A percentile compares a stretch with the other conserved stretches of the same genome.
Evolutionary conservation across 2,888 invertebrate genomes (phyloP).

Genomic region (Drosophila putrida): DNA sequence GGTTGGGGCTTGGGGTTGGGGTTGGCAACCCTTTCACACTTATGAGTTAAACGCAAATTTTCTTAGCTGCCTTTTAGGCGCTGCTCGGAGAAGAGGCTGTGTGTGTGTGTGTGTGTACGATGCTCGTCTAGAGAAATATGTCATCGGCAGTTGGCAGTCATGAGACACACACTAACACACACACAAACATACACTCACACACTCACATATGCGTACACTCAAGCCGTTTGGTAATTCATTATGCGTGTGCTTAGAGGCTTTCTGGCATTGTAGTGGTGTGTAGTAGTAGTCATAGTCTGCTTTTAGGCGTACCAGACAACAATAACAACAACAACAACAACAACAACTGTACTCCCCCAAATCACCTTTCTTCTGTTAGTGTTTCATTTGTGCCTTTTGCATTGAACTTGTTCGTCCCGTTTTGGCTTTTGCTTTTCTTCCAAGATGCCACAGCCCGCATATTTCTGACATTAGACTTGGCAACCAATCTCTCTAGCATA

Average conservation of each 20-base stretch:
- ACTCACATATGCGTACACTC: slow-evolving; percentile 34
- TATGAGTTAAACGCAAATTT: slow-evolving; percentile 83
- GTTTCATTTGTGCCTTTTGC: slow-evolving; percentile 27
- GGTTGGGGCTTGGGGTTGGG: slow-evolving; percentile 10
- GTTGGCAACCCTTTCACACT: slow-evolving; percentile 80
- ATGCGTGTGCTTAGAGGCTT: slow-evolving; percentile 81
- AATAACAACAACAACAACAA: slow-evolving; percentile 36
- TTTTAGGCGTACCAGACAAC: slow-evolving; percentile 76
- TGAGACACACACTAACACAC: slow-evolving; percentile 31
- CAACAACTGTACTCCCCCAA: slow-evolving; percentile 17
- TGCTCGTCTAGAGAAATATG: slow-evolving; percentile 81
- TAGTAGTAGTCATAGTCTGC: slow-evolving; percentile 56
- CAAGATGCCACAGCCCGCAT: slow-evolving; percentile 76
- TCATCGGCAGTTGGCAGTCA: slow-evolving; percentile 74
- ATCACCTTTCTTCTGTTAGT: neutral
- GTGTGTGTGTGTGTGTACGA: too few species aligned
- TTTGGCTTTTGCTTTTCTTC: slow-evolving; percentile 63
- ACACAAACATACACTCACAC: slow-evolving; percentile 29
- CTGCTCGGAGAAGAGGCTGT: slow-evolving; percentile 29
- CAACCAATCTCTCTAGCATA: slow-evolving; percentile 30
- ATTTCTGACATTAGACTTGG: slow-evolving; percentile 60
- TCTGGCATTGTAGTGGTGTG: slow-evolving; percentile 64
- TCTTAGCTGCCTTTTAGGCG: slow-evolving; percentile 83
- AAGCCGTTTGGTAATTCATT: slow-evolving; percentile 77
- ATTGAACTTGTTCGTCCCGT: slow-evolving; percentile 57